phyloP scores from a whole-genome alignment of 2,888 invertebrate genomes.

The Teinopalpus imperialis region DNA sequence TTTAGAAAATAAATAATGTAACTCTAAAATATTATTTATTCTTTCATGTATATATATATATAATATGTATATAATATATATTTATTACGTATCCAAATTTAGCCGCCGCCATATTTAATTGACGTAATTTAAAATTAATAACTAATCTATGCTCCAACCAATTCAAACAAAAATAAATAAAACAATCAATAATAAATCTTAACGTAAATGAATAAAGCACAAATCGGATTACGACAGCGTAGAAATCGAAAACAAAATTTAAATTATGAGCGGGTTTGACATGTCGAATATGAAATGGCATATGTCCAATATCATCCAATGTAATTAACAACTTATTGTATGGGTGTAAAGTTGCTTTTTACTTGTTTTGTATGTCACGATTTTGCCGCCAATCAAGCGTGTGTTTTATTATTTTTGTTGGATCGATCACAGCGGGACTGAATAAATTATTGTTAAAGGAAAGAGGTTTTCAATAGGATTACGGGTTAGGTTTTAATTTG shows the following conservation, averaged over 20 bases:
- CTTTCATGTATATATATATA: too few species aligned
- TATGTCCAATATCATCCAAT: not conserved
- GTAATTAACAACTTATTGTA: not conserved
- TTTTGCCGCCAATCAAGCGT: conserved; percentile 7
- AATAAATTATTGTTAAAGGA: not conserved
- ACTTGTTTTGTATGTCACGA: not conserved
- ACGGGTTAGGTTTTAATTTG: conserved; percentile 5
- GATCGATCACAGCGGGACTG: conserved; percentile 7
- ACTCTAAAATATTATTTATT: too few species aligned
- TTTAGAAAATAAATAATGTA: too few species aligned
- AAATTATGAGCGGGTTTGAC: not conserved
- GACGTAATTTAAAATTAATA: conserved; percentile 36
- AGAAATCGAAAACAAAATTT: conserved; percentile 3
- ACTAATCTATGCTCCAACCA: conserved; percentile 21
- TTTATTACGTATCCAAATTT: conserved; percentile 6
- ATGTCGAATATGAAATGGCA: conserved; percentile 2
- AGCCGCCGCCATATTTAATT: conserved; percentile 42
- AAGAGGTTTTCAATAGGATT: conserved; percentile 10
- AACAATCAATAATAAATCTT: conserved; percentile 3
- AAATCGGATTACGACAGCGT: not conserved
- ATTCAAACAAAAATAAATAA: conserved; percentile 13
- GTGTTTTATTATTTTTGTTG: not conserved
- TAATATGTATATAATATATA: too few species aligned
- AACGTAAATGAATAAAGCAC: not conserved
- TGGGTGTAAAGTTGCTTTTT: not conserved